Conservation (phyloP, 2,797 vertebrate species). For the Meriones psammophilus region DNA sequence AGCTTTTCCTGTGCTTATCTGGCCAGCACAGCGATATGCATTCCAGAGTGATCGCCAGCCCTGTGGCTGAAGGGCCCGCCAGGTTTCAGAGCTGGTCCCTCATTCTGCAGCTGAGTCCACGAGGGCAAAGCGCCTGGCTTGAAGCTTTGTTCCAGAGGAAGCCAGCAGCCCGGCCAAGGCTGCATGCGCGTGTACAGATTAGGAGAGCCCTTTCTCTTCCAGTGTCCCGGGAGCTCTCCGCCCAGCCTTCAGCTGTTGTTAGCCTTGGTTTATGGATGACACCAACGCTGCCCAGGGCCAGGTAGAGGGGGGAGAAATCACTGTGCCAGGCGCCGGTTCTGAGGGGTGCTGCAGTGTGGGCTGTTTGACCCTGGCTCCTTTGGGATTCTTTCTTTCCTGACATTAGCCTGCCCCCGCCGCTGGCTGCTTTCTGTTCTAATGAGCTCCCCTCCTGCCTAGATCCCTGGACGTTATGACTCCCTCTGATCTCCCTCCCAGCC, state of each 20-base stretch:
- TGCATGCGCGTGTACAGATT: neutral
- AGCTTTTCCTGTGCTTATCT: neutral
- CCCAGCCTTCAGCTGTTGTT: neutral
- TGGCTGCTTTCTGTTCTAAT: neutral
- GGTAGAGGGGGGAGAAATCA: constrained; percentile 60
- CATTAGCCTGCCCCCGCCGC: neutral
- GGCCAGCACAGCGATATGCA: neutral
- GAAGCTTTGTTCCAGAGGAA: constrained; percentile 2
- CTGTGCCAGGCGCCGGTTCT: neutral
- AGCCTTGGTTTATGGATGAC: constrained; percentile 31
- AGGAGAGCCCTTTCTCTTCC: neutral
- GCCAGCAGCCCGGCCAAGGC: neutral
- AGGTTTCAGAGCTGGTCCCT: neutral
- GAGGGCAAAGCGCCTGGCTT: constrained; percentile 19
- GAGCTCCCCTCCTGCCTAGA: neutral
- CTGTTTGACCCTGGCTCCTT: neutral
- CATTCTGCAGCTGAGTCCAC: constrained; percentile 19
- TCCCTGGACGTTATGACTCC: neutral
- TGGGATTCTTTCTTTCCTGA: constrained; percentile 9
- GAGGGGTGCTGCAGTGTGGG: neutral
- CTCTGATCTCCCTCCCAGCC: neutral
- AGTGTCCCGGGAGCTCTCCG: neutral
- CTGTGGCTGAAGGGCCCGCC: neutral
- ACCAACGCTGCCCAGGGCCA: constrained; percentile 28
- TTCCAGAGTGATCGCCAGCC: neutral